Base-by-base conservation (phyloP, 2,888 invertebrate genomes). In the Sinhomidia bicolor region DNA sequence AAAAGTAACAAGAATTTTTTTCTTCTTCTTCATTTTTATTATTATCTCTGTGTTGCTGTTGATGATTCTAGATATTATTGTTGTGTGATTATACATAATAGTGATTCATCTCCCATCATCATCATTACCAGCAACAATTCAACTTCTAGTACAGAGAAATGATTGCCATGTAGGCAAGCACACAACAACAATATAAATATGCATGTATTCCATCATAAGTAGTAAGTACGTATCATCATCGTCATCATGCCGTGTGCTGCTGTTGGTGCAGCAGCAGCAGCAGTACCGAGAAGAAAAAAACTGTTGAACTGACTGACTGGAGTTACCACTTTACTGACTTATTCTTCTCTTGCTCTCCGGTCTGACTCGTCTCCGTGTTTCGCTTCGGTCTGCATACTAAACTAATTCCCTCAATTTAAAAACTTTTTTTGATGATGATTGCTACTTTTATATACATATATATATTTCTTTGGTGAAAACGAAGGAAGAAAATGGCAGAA, bases 371-470 rank as follows among this genome's bases (percentile, higher is more conserved):
- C 57, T 60, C 60, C 60, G 79, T 51, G 26, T 82, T 76, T 89
- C 89, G 89, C 85, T 85, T 82, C 82, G 89, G 89, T 89, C 89
- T 85, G 85, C 85, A 85, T 85, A 54, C 71, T 76, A 76, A 85
- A 74, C 81, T 89, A 89, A 89, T 89, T 85, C 82, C 60, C 47
- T 71, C 84, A 89, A 89, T 89, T 89, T 84, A 60, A 79, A 74
- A 7, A n/a, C n/a, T 9, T 36, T 81, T 86, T 84, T 78, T 79
- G 79, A 79, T 26, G 79, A 79, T 79, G 23, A 79, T 84, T 29
- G 65, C 36, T 68, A 54, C 41, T 79, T 79, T 62, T 36, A 41
- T 41, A n/a, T n/a, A n/a, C n/a, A n/a, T n/a, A n/a, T n/a, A n/a
- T n/a, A n/a, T 23, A 41, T 60, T 79, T 10, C 60, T 57, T 57